phyloP scores from a whole-genome alignment of 2,113 vertebrate species.

The Girardinichthys multiradiatus region DNA sequence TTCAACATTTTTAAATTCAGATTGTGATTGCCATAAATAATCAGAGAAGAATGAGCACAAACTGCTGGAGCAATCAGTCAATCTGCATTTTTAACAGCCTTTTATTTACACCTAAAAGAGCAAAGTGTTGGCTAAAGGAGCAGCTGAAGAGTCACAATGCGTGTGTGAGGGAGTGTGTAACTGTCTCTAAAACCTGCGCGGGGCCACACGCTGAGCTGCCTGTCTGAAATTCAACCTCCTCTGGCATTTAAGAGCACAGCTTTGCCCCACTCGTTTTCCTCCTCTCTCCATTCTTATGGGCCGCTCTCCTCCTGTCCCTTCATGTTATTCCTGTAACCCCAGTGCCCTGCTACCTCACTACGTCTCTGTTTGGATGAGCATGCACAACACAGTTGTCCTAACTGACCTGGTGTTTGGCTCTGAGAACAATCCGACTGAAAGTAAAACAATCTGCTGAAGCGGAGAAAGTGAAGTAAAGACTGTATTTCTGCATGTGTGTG shows the following conservation, averaged over 20 bases:
- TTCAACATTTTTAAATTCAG: too few species aligned
- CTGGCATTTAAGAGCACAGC: slow-evolving; percentile 74
- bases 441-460: slow-evolving; percentile 36
- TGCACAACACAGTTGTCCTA: slow-evolving; percentile 12
- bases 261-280: slow-evolving; percentile 42
- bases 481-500: slow-evolving; percentile 1
- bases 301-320: slow-evolving; percentile 49
- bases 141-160: slow-evolving; percentile 45
- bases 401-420: slow-evolving; percentile 29
- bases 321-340: slow-evolving; percentile 47
- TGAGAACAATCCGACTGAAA: slow-evolving; percentile 27
- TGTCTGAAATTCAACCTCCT: slow-evolving; percentile 79
- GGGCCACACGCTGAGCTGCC: slow-evolving; percentile 79
- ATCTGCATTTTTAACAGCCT: slow-evolving; percentile 55
- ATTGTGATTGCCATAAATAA: slow-evolving; percentile 28
- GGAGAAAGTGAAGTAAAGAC: slow-evolving; percentile 30
- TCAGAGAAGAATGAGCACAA: slow-evolving; percentile 12
- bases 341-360: slow-evolving; percentile 47
- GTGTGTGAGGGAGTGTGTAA: slow-evolving; percentile 50
- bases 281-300: slow-evolving; percentile 51
- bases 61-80: slow-evolving; percentile 37
- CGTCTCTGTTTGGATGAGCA: slow-evolving; percentile 50
- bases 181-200: slow-evolving; percentile 71
- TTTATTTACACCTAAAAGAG: slow-evolving; percentile 65
- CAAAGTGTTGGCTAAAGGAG: slow-evolving; percentile 63